Evolutionary conservation across 2,113 vertebrate genomes (phyloP).

Genomic region (Actenoides hombroni): DNA sequence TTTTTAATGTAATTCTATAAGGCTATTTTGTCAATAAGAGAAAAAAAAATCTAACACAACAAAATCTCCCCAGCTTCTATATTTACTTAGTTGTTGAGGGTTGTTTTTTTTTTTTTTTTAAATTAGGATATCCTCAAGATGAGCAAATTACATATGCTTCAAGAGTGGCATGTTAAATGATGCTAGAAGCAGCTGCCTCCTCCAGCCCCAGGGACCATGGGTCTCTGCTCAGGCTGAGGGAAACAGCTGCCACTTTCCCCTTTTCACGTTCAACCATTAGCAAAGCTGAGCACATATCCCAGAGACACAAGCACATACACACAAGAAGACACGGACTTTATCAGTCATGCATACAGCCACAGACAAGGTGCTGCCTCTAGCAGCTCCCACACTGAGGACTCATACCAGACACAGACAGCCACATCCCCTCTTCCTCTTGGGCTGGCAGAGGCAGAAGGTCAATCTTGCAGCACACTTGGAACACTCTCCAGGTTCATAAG

Average conservation of each 20-base stretch:
- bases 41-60: neutral
- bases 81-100: neutral
- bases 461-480: neutral
- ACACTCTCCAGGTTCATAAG: neutral
- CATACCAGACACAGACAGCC: neutral
- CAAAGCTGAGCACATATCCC: neutral
- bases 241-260: neutral
- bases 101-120: neutral
- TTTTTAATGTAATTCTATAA: neutral
- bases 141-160: neutral
- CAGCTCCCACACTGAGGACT: neutral
- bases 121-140: neutral
- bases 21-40: neutral
- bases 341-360: accelerated
- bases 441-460: neutral
- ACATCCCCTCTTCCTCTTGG: accelerated
- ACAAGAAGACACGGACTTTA: accelerated
- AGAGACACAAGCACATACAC: neutral
- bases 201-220: accelerated
- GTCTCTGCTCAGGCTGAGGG: neutral
- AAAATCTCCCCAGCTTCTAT: neutral
- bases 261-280: neutral
- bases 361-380: accelerated
- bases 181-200: neutral
- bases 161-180: neutral